Evolutionary conservation across 2,888 invertebrate genomes (phyloP), one percentile per base, ranked within the genome.

Genomic region (Sepiola atlantica): DNA sequence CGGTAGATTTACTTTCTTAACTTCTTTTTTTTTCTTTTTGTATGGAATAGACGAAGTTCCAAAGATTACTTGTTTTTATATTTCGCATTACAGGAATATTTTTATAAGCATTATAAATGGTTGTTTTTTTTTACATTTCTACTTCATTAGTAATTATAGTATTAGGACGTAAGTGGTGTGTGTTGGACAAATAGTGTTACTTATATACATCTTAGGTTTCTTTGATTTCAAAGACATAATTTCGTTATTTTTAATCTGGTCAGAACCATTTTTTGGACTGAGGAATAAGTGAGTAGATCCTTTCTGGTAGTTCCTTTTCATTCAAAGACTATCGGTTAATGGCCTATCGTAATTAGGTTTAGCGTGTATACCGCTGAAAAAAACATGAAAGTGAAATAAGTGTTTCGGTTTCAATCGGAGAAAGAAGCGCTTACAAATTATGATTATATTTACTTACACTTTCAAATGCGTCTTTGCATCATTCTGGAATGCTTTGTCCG

Each of bases 1-100:
- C 8, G 45, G 45, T 45, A 45, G 45, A 45, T 45, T 45, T 45
- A 4, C 45, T 45, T 45, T 45, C 77, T n/a, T 1, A 14, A 77
- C 32, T 16, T 28, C 32, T 77, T 20, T 77, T 77, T 77, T n/a
- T 77, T 77, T 77, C n/a, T 32, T 77, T 77, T 77, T n/a, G 6
- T 10, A 61, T 14, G 14, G 77, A 32, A 77, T 16, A 16, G n/a
- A 77, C 16, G 4, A 16, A 16, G 77, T 14, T 77, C 77, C 32
- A 77, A n/a, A n/a, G 77, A 10, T 77, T 77, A n/a, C 77, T 77
- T 77, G 77, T 77, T 77, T 77, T 77, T 77, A 77, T 77, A n/a
- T 77, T 77, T 77, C 12, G 45, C 8, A 45, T 45, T 45, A 45
- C 45, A 45, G 45, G 8, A 45, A 77, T 77, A 32, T n/a, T 32